These are phyloP conservation scores for Ophonus ardosiacus DNA, from an alignment of 2,888 invertebrate species.

Conservation along the genomic window DNA sequence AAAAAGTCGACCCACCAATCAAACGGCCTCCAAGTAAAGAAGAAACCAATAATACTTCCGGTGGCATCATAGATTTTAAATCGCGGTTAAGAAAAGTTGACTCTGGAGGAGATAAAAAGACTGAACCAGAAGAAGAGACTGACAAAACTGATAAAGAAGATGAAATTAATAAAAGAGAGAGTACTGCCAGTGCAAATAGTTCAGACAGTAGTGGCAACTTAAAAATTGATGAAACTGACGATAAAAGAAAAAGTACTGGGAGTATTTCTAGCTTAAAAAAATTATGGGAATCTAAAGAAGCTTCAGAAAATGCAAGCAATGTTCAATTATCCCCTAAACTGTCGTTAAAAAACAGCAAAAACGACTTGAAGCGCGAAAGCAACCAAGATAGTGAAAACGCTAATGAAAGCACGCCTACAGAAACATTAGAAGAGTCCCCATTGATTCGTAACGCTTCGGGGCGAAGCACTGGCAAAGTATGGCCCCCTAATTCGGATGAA, in stretches of 20 bases:
- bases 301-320: conserved; percentile 74
- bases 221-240: conserved; percentile 83
- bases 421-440: conserved; percentile 70
- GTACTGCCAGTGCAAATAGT: conserved; percentile 75
- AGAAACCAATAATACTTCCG: conserved; percentile 77
- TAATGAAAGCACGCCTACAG: conserved; percentile 68
- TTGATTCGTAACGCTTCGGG: conserved; percentile 57
- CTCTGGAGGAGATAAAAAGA: conserved; percentile 74
- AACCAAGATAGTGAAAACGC: conserved; percentile 66
- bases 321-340: conserved; percentile 84
- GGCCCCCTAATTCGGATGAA: conserved; percentile 76
- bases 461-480: conserved; percentile 73
- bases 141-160: conserved; percentile 66
- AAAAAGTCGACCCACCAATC: conserved; percentile 83
- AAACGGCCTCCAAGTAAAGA: conserved; percentile 78
- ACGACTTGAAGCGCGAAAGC: conserved; percentile 66
- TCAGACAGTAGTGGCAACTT: conserved; percentile 74
- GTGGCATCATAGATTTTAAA: conserved; percentile 89
- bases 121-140: conserved; percentile 68
- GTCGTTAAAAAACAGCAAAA: conserved; percentile 76
- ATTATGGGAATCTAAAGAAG: conserved; percentile 92
- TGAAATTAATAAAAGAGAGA: conserved; percentile 75
- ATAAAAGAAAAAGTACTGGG: conserved; percentile 93
- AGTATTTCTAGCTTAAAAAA: conserved; percentile 95
- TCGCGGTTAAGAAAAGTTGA: conserved; percentile 90